These are phyloP conservation scores for Enteromius treurensis DNA, from an alignment of 2,797 vertebrate genomes.

Conservation along the genomic window DNA sequence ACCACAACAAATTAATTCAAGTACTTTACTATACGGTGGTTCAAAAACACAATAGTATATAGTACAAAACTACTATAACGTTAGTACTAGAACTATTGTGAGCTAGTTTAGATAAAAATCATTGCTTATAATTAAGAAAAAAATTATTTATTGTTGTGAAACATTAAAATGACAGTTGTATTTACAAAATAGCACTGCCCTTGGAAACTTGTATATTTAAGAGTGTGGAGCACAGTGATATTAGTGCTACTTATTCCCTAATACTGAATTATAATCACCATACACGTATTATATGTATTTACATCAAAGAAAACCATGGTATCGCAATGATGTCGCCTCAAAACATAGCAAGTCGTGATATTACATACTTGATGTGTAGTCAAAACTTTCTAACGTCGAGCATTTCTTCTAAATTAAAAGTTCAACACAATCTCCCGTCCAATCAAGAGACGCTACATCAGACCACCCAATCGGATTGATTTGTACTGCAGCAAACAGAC, in stretches of 20 bases:
- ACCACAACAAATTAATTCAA: too few relatives aligned
- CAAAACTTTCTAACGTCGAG: background rate
- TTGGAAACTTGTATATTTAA: background rate
- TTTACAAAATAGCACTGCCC: background rate
- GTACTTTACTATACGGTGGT: too few relatives aligned
- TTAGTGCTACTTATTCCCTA: too few relatives aligned
- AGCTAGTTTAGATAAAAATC: background rate
- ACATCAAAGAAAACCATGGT: background rate
- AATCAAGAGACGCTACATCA: conserved; percentile 11
- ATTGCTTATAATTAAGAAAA: background rate
- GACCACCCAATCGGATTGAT: conserved; percentile 28
- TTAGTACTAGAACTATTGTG: background rate
- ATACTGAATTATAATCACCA: background rate
- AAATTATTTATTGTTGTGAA: background rate
- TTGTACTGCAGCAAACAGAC: conserved; percentile 5
- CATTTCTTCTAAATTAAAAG: background rate
- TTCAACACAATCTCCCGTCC: background rate
- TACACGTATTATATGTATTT: background rate
- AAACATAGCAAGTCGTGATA: background rate
- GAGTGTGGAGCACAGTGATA: background rate
- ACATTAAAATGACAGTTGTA: background rate
- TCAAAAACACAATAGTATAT: too few relatives aligned
- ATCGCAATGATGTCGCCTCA: too few relatives aligned
- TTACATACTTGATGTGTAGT: background rate
- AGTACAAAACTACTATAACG: too few relatives aligned